These are phyloP conservation scores for Drosophila pachea DNA, from an alignment of 1,140 invertebrate species.

Conservation along the genomic window DNA sequence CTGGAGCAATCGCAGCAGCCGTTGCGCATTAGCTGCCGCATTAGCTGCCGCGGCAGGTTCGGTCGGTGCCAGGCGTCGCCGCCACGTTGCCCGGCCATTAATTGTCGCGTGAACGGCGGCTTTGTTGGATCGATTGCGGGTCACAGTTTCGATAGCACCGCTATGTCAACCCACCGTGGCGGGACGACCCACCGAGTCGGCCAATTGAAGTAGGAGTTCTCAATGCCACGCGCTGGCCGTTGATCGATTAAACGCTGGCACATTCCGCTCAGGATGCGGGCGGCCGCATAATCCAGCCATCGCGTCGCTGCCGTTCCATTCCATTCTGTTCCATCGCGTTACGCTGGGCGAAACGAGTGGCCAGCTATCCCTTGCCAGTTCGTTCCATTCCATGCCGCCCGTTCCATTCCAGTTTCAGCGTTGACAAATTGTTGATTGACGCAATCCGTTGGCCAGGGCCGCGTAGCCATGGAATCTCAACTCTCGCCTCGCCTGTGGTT, in stretches of 20 bases:
- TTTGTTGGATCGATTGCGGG: slow-evolving; percentile 57
- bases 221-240: slow-evolving; percentile 67
- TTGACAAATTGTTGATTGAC: slow-evolving; percentile 2
- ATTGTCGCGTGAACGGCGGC: slow-evolving; percentile 69
- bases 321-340: slow-evolving; percentile 1
- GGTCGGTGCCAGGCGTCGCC: slow-evolving; percentile 45
- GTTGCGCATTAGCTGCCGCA: neutral
- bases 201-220: slow-evolving; percentile 42
- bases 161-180: slow-evolving; percentile 17
- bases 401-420: neutral
- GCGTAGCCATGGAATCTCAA: slow-evolving; percentile 60
- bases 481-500: slow-evolving; percentile 37
- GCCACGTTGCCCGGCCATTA: slow-evolving; percentile 57
- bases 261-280: neutral
- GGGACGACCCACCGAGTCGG: neutral
- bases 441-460: neutral
- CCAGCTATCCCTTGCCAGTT: neutral
- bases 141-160: slow-evolving; percentile 51
- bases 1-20: neutral
- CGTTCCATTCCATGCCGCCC: neutral
- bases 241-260: slow-evolving; percentile 67
- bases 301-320: slow-evolving; percentile 5
- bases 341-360: no score
- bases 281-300: neutral
- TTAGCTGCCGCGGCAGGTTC: slow-evolving; percentile 15